Evolutionary conservation across 2,888 invertebrate genomes (phyloP).

Genomic region (Pharmacophagus antenor): DNA sequence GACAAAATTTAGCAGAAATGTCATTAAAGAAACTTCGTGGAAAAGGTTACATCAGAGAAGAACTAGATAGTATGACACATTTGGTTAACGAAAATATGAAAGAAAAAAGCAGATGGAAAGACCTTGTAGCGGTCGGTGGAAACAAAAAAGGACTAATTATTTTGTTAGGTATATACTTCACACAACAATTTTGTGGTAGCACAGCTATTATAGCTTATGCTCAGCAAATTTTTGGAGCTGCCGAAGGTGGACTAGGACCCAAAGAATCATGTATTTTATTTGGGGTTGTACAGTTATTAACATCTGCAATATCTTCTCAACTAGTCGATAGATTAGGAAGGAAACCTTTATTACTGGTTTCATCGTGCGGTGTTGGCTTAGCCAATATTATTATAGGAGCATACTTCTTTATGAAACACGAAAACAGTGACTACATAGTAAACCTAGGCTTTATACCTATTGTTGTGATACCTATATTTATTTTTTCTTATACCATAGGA

Average conservation of each 20-base stretch:
- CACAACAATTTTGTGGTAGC: conserved; percentile 82
- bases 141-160: conserved; percentile 82
- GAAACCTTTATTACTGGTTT: conserved; percentile 80
- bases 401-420: conserved; percentile 78
- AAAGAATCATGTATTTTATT: conserved; percentile 77
- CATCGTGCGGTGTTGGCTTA: conserved; percentile 78
- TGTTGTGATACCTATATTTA: conserved; percentile 80
- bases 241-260: conserved; percentile 67
- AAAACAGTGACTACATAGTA: conserved; percentile 65
- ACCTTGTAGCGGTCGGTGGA: conserved; percentile 68
- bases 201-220: conserved; percentile 81
- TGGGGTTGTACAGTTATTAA: conserved; percentile 76
- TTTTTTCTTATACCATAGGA: conserved; percentile 82
- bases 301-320: conserved; percentile 79
- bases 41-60: conserved; percentile 74
- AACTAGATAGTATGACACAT: conserved; percentile 76
- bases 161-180: conserved; percentile 81
- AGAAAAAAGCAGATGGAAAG: conserved; percentile 71
- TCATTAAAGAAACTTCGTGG: conserved; percentile 81
- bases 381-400: conserved; percentile 77
- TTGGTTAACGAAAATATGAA: conserved; percentile 78
- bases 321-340: conserved; percentile 83
- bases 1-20: conserved; percentile 74
- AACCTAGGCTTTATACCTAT: conserved; percentile 80
- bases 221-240: conserved; percentile 82